phyloP scores from a whole-genome alignment of 2,888 invertebrate genomes.

The Conistra vaccinii region DNA sequence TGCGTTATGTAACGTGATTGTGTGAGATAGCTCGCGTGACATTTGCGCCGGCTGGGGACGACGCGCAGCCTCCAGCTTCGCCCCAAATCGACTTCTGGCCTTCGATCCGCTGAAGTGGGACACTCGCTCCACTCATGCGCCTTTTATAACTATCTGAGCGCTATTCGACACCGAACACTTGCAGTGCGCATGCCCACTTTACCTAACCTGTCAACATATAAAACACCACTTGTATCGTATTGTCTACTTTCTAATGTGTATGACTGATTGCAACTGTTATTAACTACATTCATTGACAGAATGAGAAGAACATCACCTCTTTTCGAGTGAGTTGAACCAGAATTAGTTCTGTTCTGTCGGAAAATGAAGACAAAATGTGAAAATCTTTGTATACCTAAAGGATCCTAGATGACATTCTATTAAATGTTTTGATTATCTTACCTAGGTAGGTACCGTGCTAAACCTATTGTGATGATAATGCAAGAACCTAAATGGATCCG shows the following conservation, averaged over 20 bases:
- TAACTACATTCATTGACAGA: conserved; percentile 32
- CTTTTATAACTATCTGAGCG: conserved; percentile 70
- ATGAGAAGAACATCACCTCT: conserved; percentile 32
- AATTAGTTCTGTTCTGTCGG: background rate
- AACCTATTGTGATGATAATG: background rate
- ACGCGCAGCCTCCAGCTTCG: conserved; percentile 75
- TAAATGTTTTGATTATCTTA: background rate
- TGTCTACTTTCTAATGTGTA: conserved; percentile 68
- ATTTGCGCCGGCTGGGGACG: conserved; percentile 77
- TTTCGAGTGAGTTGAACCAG: background rate
- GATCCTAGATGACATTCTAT: background rate
- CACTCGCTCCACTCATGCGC: conserved; percentile 74
- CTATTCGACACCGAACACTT: conserved; percentile 70
- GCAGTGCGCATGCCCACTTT: conserved; percentile 68
- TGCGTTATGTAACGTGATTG: conserved; percentile 77
- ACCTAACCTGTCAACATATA: conserved; percentile 68
- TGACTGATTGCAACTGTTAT: conserved; percentile 42
- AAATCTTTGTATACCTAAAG: background rate
- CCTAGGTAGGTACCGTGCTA: background rate
- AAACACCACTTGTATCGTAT: conserved; percentile 57
- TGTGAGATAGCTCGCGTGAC: conserved; percentile 82
- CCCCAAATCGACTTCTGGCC: conserved; percentile 85
- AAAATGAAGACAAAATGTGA: background rate
- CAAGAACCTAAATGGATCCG: background rate
- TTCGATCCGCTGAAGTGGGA: conserved; percentile 80